Evolutionary conservation across 2,888 invertebrate genomes (phyloP), one percentile per base, ranked within the genome.

Genomic region (Chymomyza procnemis): DNA sequence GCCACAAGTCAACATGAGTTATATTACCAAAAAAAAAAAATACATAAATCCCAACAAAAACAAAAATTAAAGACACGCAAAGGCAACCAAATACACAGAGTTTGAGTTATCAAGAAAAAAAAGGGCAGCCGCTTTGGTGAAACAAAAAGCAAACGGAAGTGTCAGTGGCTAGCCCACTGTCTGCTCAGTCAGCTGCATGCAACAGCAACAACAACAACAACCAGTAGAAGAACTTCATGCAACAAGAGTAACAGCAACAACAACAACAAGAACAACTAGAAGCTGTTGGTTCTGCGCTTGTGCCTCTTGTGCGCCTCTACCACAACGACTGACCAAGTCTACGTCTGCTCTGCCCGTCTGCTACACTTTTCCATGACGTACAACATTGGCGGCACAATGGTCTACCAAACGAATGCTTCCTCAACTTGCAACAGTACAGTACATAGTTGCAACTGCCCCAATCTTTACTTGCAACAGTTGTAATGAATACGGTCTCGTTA

Each of bases 141-240:
- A 79, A 85, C 85, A 81, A 81, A 68, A 74, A 78, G 73, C 62
- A 67, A 80, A 73, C 85, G 81, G 81, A 81, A 85, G 81, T 85
- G 80, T 82, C 81, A 80, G 71, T 80, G 75, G 67, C 75, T 82
- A 78, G 71, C 73, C 68, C 70, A 72, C 71, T 79, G 78, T 79
- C 80, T 78, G 69, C 72, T 78, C 80, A 59, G 18, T 16, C 18
- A n/a, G 14, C 34, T 57, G 30, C 57, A 57, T 47, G 48, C 41
- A 61, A 61, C 41, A 63, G 14, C 46, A 69, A 47, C 52, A 67
- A 18, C 61, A 75, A 47, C 68, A 71, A 78, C 71, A 79, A 61
- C 6, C n/a, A n/a, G n/a, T n/a, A n/a, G n/a, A 26, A 26, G 26
- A 26, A 26, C 26, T 26, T 26, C 26, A 26, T 26, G 26, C 26